Percentiles rank a stretch among this genome's conserved stretches.
Conservation (phyloP, 2,888 invertebrate genomes). For the Drosophila multiciliata region DNA sequence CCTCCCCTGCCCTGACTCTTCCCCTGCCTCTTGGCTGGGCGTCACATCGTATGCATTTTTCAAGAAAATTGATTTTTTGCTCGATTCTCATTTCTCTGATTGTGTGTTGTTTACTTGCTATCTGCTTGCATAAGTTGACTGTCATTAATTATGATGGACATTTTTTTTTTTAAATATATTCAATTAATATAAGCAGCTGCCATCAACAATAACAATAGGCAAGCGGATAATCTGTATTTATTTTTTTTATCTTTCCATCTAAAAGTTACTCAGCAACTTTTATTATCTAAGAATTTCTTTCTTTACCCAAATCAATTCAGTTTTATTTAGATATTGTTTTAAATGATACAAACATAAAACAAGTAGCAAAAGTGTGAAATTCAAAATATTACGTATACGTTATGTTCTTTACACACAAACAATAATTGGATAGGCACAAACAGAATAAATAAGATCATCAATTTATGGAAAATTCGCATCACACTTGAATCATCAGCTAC, state of each 20-base stretch:
- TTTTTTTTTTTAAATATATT: constrained; percentile 76
- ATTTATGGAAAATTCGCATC: constrained; percentile 25
- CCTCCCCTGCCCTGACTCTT: background rate
- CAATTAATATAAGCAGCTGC: constrained; percentile 64
- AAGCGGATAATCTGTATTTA: constrained; percentile 1
- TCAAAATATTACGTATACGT: constrained; percentile 34
- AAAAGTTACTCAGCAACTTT: background rate
- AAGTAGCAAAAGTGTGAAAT: too few relatives aligned
- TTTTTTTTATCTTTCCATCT: background rate
- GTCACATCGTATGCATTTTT: constrained; percentile 77
- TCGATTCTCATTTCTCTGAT: constrained; percentile 3
- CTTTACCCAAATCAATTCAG: too few relatives aligned
- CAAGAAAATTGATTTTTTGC: constrained; percentile 73
- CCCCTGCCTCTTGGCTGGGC: constrained; percentile 50
- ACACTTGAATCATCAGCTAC: background rate
- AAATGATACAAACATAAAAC: background rate
- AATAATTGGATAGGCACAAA: background rate
- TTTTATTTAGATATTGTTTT: background rate
- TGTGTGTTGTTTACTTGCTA: constrained; percentile 8
- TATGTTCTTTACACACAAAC: background rate
- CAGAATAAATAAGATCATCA: constrained; percentile 9
- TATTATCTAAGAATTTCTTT: background rate
- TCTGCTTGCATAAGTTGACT: constrained; percentile 34
- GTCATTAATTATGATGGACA: constrained; percentile 75
- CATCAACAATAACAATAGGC: constrained; percentile 2